Conservation (phyloP, 2,888 invertebrate species). For the Drosophila birchii region DNA sequence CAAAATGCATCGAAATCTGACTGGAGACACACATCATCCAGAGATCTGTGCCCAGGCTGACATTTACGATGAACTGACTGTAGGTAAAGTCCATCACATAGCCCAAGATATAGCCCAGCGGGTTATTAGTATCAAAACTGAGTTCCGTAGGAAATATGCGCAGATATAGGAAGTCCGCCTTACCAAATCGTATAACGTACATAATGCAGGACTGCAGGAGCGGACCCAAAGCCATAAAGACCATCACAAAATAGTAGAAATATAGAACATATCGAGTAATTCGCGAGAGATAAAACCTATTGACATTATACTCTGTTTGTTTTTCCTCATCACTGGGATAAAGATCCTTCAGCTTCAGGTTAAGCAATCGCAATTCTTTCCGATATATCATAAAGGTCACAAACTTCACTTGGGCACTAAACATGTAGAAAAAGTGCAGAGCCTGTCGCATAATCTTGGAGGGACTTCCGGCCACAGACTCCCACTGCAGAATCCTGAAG, state of each 20-base stretch:
- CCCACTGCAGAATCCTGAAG: constrained; percentile 39
- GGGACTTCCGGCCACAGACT: constrained; percentile 41
- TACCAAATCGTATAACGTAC: constrained; percentile 4
- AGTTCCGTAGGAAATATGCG: constrained; percentile 40
- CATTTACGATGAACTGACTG: constrained; percentile 23
- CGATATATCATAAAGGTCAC: constrained; percentile 39
- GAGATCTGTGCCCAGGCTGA: constrained; percentile 26
- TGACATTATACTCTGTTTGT: constrained; percentile 31
- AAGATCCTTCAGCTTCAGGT: constrained; percentile 22
- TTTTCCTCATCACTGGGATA: constrained; percentile 28
- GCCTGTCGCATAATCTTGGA: constrained; percentile 45
- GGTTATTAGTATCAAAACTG: constrained; percentile 4
- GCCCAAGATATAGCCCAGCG: constrained; percentile 5
- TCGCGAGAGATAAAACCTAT: constrained; percentile 46
- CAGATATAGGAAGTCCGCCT: constrained; percentile 31
- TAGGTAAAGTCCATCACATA: constrained; percentile 15
- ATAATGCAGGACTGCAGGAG: constrained; percentile 15
- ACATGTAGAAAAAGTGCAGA: constrained; percentile 42
- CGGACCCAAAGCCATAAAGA: constrained; percentile 24
- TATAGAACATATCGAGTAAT: constrained; percentile 28
- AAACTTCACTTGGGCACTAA: constrained; percentile 47
- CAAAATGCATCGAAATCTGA: constrained; percentile 39
- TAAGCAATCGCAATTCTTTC: constrained; percentile 13
- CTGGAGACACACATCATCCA: constrained; percentile 35
- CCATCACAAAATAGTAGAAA: constrained; percentile 35